Percentiles rank a stretch among this genome's conserved stretches.
Conservation (phyloP, 23 tunicate genomes). For the Corella eumyota region DNA sequence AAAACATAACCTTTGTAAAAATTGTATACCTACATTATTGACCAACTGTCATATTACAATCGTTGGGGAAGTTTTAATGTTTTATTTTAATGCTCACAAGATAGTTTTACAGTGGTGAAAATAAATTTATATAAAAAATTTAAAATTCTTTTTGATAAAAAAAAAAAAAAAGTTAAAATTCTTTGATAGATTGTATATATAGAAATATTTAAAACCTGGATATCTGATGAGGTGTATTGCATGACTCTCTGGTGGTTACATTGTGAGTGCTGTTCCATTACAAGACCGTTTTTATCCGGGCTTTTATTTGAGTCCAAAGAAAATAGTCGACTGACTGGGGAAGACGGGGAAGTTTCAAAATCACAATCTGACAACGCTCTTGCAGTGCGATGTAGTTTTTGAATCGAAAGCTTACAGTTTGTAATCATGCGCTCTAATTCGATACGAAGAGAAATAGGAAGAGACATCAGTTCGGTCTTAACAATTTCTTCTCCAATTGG, state of each 20-base stretch:
- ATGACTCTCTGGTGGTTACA: slow-evolving; percentile 73
- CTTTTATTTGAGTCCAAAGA: slow-evolving; percentile 22
- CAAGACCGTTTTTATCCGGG: neutral
- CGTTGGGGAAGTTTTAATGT: too few relatives aligned
- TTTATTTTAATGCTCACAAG: too few relatives aligned
- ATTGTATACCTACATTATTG: neutral
- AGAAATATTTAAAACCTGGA: slow-evolving; percentile 79
- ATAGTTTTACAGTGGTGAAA: too few relatives aligned
- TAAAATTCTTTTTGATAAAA: too few relatives aligned
- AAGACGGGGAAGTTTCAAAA: slow-evolving; percentile 14
- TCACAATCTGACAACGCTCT: slow-evolving; percentile 25
- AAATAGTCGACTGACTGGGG: slow-evolving; percentile 16
- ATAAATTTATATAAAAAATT: too few relatives aligned
- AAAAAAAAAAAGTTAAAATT: too few relatives aligned
- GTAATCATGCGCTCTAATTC: slow-evolving; percentile 69
- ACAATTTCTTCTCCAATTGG: slow-evolving; percentile 56
- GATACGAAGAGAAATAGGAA: slow-evolving; percentile 47
- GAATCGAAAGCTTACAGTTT: slow-evolving; percentile 51
- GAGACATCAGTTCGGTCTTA: slow-evolving; percentile 42
- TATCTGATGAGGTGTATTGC: slow-evolving; percentile 43
- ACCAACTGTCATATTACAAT: neutral
- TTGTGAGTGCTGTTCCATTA: slow-evolving; percentile 38
- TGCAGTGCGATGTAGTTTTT: slow-evolving; percentile 33
- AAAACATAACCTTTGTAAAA: too few relatives aligned
- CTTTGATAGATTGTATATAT: too few relatives aligned